Conservation (phyloP, 2,888 invertebrate genomes). For the Eupeodes luniger region DNA sequence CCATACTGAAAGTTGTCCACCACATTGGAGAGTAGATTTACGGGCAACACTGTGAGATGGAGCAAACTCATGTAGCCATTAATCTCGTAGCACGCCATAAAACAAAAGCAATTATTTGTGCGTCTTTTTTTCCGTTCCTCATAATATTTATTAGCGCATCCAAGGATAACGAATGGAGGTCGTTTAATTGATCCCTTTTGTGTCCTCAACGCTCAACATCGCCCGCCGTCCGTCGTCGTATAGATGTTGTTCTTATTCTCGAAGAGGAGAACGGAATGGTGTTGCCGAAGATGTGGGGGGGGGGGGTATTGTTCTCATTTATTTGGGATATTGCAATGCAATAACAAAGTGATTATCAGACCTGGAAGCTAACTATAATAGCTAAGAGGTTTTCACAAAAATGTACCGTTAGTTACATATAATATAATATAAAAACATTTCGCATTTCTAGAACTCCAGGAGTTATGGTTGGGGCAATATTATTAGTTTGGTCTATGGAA, state of each 20-base stretch:
- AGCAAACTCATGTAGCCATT: slow-evolving; percentile 78
- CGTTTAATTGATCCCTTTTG: slow-evolving; percentile 76
- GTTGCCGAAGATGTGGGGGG: background rate
- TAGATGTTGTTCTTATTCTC: background rate
- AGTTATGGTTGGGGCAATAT: background rate
- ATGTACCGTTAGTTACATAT: slow-evolving; percentile 11
- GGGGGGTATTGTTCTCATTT: slow-evolving; percentile 9
- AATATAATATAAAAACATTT: background rate
- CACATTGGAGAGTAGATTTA: slow-evolving; percentile 62
- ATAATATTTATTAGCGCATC: slow-evolving; percentile 76
- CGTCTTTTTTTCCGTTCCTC: slow-evolving; percentile 58
- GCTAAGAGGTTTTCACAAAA: slow-evolving; percentile 6
- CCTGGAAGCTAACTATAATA: slow-evolving; percentile 52
- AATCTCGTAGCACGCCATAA: slow-evolving; percentile 80
- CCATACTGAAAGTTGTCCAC: slow-evolving; percentile 74
- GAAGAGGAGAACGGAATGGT: slow-evolving; percentile 29
- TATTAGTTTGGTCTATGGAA: background rate
- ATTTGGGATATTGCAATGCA: slow-evolving; percentile 55
- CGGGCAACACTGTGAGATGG: slow-evolving; percentile 43
- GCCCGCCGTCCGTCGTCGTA: background rate
- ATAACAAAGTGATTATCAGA: slow-evolving; percentile 74
- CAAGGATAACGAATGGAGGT: slow-evolving; percentile 76
- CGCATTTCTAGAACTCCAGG: background rate
- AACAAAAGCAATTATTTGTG: slow-evolving; percentile 80
- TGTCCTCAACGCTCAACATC: slow-evolving; percentile 74